Conservation (phyloP, 2,113 vertebrate genomes). For the Hippolais icterina region DNA sequence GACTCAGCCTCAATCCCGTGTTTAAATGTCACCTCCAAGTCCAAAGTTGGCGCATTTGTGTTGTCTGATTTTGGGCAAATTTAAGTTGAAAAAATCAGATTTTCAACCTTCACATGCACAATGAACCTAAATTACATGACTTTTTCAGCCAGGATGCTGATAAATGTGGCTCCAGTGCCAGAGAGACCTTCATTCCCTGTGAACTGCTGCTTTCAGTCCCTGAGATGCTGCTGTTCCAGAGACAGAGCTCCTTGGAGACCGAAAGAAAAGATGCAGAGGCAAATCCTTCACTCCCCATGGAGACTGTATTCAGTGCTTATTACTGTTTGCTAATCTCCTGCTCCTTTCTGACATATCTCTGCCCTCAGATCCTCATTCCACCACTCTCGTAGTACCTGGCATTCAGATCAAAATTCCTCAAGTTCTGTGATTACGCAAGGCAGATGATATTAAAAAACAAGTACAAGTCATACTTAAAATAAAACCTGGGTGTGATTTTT, state of each 20-base stretch:
- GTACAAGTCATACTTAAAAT: neutral
- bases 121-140: neutral
- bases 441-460: neutral
- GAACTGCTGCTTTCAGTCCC: conserved; percentile 50
- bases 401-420: neutral
- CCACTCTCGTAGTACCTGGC: accelerated
- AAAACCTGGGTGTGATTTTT: neutral
- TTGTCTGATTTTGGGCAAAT: neutral
- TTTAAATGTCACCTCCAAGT: neutral
- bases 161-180: conserved; percentile 16
- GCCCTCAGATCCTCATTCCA: neutral
- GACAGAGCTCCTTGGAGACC: conserved; percentile 59
- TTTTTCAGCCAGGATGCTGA: conserved; percentile 15
- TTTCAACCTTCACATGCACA: neutral
- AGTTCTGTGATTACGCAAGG: neutral
- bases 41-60: neutral
- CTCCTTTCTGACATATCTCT: neutral
- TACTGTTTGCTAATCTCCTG: neutral
- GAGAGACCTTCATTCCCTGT: conserved; percentile 12
- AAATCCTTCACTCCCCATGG: conserved; percentile 28
- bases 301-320: conserved; percentile 8
- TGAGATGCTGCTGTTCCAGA: conserved; percentile 45
- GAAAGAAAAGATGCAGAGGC: conserved; percentile 43
- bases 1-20: accelerated
- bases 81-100: neutral